Evolutionary conservation across 2,113 vertebrate genomes (phyloP).

Genomic region (Circaetus cinerascens): DNA sequence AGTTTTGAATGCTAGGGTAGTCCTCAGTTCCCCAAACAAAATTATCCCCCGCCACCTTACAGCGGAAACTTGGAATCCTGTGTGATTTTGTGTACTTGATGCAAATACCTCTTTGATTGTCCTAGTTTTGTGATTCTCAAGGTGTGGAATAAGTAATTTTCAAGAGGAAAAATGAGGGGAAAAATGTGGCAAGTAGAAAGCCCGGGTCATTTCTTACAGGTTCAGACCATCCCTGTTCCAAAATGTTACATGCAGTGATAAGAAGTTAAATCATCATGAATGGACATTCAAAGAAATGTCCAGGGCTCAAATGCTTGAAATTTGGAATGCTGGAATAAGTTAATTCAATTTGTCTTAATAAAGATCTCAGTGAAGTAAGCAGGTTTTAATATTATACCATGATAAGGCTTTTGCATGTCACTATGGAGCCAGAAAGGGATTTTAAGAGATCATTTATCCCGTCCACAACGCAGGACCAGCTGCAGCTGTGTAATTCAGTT

Average conservation of each 20-base stretch:
- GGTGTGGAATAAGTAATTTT: neutral
- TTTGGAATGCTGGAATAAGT: neutral
- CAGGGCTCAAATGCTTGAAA: neutral
- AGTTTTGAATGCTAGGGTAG: neutral
- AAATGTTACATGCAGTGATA: neutral
- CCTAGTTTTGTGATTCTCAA: neutral
- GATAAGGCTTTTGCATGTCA: neutral
- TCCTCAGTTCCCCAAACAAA: neutral
- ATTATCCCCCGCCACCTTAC: neutral
- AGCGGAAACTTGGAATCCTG: neutral
- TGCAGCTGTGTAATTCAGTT: neutral
- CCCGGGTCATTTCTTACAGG: neutral
- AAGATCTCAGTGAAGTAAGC: neutral
- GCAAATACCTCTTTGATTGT: neutral
- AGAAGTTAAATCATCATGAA: neutral
- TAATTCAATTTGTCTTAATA: neutral
- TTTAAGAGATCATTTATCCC: neutral
- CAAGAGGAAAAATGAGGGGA: neutral
- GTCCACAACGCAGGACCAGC: neutral
- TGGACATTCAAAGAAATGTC: neutral
- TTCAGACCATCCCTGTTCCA: neutral
- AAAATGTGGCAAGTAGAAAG: neutral
- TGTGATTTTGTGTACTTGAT: neutral
- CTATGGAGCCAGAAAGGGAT: neutral
- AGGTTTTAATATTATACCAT: neutral